Percentiles rank a stretch among this genome's conserved stretches.
Evolutionary conservation across 2,113 vertebrate species (phyloP).

Genomic region (Hippopotamus amphibius): DNA sequence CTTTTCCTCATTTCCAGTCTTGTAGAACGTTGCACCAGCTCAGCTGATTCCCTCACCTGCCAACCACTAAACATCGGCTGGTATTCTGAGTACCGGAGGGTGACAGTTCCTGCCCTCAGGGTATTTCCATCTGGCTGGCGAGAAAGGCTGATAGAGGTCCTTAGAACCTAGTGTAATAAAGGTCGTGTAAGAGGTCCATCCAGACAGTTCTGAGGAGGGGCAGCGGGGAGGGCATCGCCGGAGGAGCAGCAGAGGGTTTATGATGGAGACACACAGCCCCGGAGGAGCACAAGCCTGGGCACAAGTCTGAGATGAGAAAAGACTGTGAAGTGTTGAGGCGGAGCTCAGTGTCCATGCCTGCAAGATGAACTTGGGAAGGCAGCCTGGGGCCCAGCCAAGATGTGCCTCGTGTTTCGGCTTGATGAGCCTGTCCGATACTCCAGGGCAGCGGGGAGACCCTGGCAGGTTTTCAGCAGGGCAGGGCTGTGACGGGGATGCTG

Average conservation of each 20-base stretch:
- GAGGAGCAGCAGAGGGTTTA: not conserved
- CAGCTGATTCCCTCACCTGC: not conserved
- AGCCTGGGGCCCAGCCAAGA: not conserved
- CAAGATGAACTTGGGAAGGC: not conserved
- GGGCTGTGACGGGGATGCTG: not conserved
- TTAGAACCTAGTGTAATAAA: not conserved
- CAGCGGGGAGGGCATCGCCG: not conserved
- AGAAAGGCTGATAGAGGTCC: not conserved
- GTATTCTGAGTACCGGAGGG: not conserved
- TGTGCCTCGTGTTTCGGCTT: rapidly evolving
- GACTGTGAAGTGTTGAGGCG: not conserved
- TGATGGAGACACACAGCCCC: not conserved
- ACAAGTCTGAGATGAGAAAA: not conserved
- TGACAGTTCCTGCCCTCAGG: not conserved
- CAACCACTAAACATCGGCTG: not conserved
- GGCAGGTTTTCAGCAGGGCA: not conserved
- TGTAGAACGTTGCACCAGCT: not conserved
- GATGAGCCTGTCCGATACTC: not conserved
- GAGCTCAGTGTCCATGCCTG: not conserved
- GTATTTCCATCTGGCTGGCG: not conserved
- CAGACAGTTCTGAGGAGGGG: not conserved
- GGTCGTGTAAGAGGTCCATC: not conserved
- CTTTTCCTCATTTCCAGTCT: not conserved
- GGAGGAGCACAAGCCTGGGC: not conserved
- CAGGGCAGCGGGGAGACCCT: not conserved